phyloP scores from a whole-genome alignment of 2,888 invertebrate species.

The Morpho deidamia region DNA sequence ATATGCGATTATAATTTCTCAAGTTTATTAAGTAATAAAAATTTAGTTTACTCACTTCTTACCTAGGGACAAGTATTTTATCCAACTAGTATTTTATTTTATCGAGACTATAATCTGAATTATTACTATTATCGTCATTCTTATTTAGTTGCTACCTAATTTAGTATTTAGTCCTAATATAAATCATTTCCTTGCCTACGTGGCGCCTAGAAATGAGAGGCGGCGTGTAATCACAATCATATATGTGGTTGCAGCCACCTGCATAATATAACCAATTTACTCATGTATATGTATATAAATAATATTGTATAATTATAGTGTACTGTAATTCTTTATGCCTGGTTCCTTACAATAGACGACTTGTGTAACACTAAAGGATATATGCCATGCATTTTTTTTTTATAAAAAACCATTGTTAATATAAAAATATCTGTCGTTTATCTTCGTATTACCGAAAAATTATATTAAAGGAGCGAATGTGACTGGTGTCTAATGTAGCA shows the following conservation, averaged over 20 bases:
- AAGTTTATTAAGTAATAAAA: no score
- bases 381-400: no score
- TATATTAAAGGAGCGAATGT: no score
- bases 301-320: conserved; percentile 5
- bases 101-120: neutral
- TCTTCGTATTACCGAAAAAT: no score
- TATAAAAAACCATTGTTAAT: no score
- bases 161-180: conserved; percentile 24
- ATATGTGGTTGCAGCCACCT: conserved; percentile 9
- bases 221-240: conserved; percentile 4
- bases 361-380: no score
- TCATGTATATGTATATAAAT: conserved; percentile 18
- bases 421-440: no score
- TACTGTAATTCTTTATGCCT: neutral
- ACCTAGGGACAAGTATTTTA: no score
- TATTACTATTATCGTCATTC: neutral
- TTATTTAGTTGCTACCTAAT: conserved; percentile 22
- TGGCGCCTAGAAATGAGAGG: conserved; percentile 16
- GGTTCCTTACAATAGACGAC: neutral
- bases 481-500: neutral
- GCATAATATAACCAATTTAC: conserved; percentile 11
- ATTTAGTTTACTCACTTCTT: no score
- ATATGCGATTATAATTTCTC: no score
- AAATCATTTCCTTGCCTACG: conserved; percentile 21
- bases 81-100: no score